Conservation (phyloP, 1,140 invertebrate species). For the Zaprionus ghesquierei region DNA sequence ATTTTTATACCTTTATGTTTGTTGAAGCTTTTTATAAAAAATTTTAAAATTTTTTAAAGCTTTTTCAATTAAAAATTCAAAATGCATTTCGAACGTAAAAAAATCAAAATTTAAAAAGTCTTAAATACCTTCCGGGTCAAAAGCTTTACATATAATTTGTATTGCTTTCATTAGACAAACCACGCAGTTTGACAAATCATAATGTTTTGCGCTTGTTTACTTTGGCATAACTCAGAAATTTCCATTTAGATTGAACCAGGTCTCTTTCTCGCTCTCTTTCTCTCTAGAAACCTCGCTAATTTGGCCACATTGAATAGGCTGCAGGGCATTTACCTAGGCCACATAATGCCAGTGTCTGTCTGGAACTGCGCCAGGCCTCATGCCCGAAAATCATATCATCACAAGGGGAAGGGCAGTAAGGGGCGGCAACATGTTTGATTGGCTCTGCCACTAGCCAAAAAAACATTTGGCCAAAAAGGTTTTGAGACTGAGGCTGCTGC, state of each 20-base stretch:
- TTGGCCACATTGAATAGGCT: slow-evolving; percentile 24
- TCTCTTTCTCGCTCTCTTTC: neutral
- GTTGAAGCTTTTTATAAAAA: too few species aligned
- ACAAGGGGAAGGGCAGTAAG: neutral
- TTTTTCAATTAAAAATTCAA: too few species aligned
- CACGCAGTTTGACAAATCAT: slow-evolving; percentile 1
- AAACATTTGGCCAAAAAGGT: slow-evolving; percentile 47
- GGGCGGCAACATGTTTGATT: slow-evolving; percentile 45
- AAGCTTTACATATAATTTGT: neutral
- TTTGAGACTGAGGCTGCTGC: slow-evolving; percentile 21
- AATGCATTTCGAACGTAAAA: too few species aligned
- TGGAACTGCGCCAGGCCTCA: neutral
- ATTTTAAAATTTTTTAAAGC: too few species aligned
- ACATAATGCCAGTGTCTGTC: slow-evolving; percentile 9
- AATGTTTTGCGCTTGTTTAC: slow-evolving; percentile 12
- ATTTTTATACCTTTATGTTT: neutral
- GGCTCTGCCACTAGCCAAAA: slow-evolving; percentile 33
- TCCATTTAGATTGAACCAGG: slow-evolving; percentile 54
- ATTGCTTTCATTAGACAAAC: neutral
- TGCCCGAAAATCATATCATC: slow-evolving; percentile 24
- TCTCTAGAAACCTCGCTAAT: slow-evolving; percentile 34
- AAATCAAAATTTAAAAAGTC: too few species aligned
- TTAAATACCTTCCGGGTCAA: neutral
- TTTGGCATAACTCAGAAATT: slow-evolving; percentile 43
- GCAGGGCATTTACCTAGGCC: slow-evolving; percentile 43